A percentile compares a stretch with the other conserved stretches of the same genome.
phyloP scores from a whole-genome alignment of 2,888 invertebrate genomes.

The Dryocosmus kuriphilus region DNA sequence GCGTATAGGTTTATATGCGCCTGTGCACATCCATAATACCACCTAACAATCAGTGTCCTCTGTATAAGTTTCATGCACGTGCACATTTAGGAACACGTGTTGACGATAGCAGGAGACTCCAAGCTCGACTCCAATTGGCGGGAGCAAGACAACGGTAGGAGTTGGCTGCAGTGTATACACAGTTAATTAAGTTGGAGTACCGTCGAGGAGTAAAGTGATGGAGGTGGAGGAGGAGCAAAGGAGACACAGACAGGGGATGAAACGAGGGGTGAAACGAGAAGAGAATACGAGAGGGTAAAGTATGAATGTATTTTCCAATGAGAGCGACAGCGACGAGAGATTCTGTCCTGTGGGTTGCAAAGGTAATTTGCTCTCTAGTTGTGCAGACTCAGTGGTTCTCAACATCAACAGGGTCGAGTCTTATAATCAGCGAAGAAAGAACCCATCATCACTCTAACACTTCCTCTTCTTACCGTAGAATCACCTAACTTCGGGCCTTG shows the following conservation, averaged over 20 bases:
- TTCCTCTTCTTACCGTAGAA: too few species aligned
- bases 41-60: constrained; percentile 2
- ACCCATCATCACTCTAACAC: not conserved
- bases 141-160: constrained; percentile 75
- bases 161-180: constrained; percentile 76
- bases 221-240: constrained; percentile 39
- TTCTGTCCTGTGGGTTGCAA: constrained; percentile 66
- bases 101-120: constrained; percentile 44
- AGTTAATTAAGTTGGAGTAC: constrained; percentile 76
- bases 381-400: constrained; percentile 71
- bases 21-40: constrained; percentile 50
- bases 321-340: constrained; percentile 48
- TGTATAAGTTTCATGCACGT: constrained; percentile 27
- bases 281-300: constrained; percentile 51
- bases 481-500: too few species aligned
- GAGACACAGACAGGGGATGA: constrained; percentile 43
- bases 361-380: constrained; percentile 70
- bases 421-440: not conserved
- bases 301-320: constrained; percentile 37
- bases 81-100: constrained; percentile 42
- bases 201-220: constrained; percentile 58
- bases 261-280: constrained; percentile 41
- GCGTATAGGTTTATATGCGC: constrained; percentile 53
- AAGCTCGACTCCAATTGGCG: constrained; percentile 72
- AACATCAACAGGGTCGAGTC: constrained; percentile 42